These are phyloP conservation scores for Sisor rabdophorus DNA, from an alignment of 2,113 vertebrate species.

Conservation along the genomic window DNA sequence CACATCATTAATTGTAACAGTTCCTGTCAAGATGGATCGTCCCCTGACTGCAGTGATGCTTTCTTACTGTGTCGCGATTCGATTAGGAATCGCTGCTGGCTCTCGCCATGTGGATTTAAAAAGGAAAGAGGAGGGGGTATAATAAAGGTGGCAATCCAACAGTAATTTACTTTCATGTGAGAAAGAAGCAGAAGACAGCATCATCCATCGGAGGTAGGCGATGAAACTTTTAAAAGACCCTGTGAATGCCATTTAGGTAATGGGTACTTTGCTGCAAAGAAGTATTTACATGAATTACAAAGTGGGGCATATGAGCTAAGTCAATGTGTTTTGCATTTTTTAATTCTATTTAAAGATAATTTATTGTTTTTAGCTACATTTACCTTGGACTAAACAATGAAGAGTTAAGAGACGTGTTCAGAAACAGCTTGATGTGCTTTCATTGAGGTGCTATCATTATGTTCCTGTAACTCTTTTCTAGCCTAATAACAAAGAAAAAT, in stretches of 20 bases:
- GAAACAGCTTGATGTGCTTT: too few species aligned
- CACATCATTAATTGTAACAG: constrained; percentile 66
- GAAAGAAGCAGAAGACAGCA: constrained; percentile 22
- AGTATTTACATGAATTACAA: background rate
- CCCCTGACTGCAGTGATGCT: constrained; percentile 40
- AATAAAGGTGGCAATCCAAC: constrained; percentile 44
- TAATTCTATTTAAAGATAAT: too few species aligned
- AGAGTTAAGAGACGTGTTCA: too few species aligned
- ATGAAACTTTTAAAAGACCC: constrained; percentile 11
- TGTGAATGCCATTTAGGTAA: background rate
- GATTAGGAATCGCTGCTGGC: constrained; percentile 32
- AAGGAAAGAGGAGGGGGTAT: background rate
- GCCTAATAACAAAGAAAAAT: too few species aligned
- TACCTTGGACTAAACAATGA: too few species aligned
- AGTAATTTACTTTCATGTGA: constrained; percentile 29
- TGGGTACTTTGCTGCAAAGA: background rate
- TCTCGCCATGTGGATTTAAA: constrained; percentile 34
- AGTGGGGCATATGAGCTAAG: background rate
- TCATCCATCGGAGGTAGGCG: constrained; percentile 20
- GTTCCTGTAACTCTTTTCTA: too few species aligned
- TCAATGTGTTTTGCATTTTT: background rate
- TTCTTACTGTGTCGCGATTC: constrained; percentile 40
- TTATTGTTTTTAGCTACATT: too few species aligned
- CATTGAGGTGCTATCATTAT: too few species aligned
- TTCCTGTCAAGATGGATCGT: constrained; percentile 54